Evolutionary conservation across 1,140 invertebrate species (phyloP).

Genomic region (Araneus ventricosus): DNA sequence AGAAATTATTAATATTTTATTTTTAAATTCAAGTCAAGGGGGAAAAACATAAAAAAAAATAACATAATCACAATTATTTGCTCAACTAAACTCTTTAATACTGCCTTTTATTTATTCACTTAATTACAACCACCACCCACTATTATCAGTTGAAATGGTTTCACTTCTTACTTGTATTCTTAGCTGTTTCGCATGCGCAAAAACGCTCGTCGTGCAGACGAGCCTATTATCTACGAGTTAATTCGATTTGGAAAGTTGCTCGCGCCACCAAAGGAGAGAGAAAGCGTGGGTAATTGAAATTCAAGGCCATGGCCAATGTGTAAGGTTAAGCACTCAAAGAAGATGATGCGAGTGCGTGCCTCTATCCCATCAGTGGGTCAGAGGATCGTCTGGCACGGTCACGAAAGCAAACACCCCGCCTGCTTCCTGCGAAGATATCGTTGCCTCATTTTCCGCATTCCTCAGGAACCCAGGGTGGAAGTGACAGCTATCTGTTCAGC

Average conservation of each 20-base stretch:
- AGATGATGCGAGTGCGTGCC: slow-evolving; percentile 25
- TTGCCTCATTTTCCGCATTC: slow-evolving; percentile 17
- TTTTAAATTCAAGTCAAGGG: too few relatives aligned
- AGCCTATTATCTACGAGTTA: background rate
- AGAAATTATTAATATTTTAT: too few relatives aligned
- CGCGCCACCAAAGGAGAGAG: background rate
- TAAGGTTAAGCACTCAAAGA: slow-evolving; percentile 18
- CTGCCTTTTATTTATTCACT: background rate
- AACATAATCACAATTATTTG: background rate
- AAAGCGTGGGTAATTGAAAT: slow-evolving; percentile 20
- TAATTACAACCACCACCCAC: background rate
- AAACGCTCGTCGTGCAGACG: background rate
- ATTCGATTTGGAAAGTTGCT: slow-evolving; percentile 14
- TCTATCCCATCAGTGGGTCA: slow-evolving; percentile 45
- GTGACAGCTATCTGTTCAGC: background rate
- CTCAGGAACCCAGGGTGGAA: background rate
- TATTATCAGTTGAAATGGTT: background rate
- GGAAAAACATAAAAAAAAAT: too few relatives aligned
- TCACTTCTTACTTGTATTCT: background rate
- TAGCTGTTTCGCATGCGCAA: background rate
- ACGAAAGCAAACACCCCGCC: background rate
- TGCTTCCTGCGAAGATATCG: background rate
- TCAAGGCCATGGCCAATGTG: slow-evolving; percentile 2
- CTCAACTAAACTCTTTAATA: background rate
- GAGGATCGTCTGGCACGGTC: background rate